Evolutionary conservation across 2,113 vertebrate genomes (phyloP).

Genomic region (Emydocephalus ijimae): DNA sequence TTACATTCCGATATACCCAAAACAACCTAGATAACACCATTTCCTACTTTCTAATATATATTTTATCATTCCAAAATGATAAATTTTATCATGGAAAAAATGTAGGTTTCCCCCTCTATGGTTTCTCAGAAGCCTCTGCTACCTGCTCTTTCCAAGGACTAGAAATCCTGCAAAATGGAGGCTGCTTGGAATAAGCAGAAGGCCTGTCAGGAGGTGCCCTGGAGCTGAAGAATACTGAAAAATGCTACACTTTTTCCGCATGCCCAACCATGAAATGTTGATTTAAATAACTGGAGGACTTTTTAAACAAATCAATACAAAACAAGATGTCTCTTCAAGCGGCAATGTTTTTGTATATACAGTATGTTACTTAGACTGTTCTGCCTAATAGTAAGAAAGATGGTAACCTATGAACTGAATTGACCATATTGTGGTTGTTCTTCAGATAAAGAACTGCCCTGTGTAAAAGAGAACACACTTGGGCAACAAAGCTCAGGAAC

Average conservation of each 20-base stretch:
- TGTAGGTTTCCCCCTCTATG: not conserved
- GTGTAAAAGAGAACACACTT: not conserved
- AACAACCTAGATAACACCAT: not conserved
- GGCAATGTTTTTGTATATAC: not conserved
- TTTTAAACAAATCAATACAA: not conserved
- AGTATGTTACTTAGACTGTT: not conserved
- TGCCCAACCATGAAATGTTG: not conserved
- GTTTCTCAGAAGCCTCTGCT: not conserved
- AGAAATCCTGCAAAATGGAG: not conserved
- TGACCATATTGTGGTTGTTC: not conserved
- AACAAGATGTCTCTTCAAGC: not conserved
- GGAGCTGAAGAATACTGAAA: not conserved
- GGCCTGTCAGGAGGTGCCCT: not conserved
- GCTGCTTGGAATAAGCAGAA: not conserved
- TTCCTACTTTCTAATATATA: not conserved
- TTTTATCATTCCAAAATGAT: not conserved
- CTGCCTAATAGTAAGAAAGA: not conserved
- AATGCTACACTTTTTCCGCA: not conserved
- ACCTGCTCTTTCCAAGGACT: not conserved
- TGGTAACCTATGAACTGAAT: not conserved
- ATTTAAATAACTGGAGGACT: not conserved
- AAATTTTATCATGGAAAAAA: not conserved
- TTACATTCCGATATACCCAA: not conserved
- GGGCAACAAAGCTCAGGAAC: not conserved
- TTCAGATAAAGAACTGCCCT: not conserved